phyloP scores from a whole-genome alignment of 2,888 invertebrate species.

The Erynnis tages region DNA sequence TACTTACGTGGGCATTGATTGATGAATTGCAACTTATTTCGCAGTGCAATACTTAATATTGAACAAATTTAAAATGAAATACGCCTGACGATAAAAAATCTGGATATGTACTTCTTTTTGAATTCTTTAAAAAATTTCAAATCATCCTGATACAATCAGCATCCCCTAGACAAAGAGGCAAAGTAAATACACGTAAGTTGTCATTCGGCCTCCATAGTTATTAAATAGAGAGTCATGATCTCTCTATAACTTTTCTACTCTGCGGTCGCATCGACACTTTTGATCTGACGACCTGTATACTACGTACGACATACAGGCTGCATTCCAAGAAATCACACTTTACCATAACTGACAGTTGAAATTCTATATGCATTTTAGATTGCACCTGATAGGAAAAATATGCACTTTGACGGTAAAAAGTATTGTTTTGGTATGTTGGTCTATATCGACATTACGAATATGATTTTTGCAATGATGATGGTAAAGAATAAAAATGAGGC shows the following conservation, averaged over 20 bases:
- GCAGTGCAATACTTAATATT: neutral
- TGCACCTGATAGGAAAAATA: conserved; percentile 18
- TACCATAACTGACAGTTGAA: conserved; percentile 33
- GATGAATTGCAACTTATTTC: conserved; percentile 24
- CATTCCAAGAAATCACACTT: conserved; percentile 39
- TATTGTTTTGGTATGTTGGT: neutral
- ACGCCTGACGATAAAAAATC: neutral
- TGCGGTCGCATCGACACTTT: conserved; percentile 29
- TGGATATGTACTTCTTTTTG: neutral
- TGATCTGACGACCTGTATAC: conserved; percentile 26
- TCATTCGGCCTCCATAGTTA: conserved; percentile 14
- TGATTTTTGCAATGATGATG: no score
- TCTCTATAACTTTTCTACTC: conserved; percentile 25
- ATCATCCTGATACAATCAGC: conserved; percentile 20
- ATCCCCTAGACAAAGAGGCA: conserved; percentile 13
- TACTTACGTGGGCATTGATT: conserved; percentile 25
- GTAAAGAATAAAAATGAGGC: no score
- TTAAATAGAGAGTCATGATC: conserved; percentile 15
- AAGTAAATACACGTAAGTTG: conserved; percentile 25
- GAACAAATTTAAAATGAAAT: neutral
- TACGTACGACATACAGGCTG: conserved; percentile 32
- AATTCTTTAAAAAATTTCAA: neutral
- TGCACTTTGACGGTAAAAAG: conserved; percentile 2
- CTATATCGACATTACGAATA: neutral
- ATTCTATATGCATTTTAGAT: conserved; percentile 34